Percentiles rank a stretch among this genome's conserved stretches.
These are phyloP conservation scores for Pseudois nayaur DNA, from an alignment of 2,113 vertebrate genomes.

Conservation along the genomic window DNA sequence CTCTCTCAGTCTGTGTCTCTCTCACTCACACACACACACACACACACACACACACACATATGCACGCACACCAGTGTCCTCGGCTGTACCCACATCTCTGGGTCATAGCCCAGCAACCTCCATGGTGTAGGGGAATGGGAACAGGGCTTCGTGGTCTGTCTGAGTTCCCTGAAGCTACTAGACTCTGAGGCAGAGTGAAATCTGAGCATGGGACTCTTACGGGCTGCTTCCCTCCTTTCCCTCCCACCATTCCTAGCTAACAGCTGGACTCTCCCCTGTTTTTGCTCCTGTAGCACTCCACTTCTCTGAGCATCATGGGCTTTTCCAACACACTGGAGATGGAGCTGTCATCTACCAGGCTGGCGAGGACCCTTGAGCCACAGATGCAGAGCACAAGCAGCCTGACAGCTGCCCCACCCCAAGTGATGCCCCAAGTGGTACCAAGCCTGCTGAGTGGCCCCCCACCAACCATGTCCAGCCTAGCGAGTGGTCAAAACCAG, in stretches of 20 bases:
- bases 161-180: neutral
- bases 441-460: constrained; percentile 46
- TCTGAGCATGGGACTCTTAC: neutral
- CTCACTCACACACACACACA: neutral
- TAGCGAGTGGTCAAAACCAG: constrained; percentile 36
- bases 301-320: constrained; percentile 77
- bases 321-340: constrained; percentile 79
- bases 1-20: neutral
- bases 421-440: constrained; percentile 28
- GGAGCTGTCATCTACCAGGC: constrained; percentile 78
- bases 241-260: neutral
- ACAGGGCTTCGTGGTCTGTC: neutral
- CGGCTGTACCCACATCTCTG: neutral
- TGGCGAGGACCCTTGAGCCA: constrained; percentile 56
- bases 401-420: constrained; percentile 32
- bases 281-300: constrained; percentile 61
- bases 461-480: neutral
- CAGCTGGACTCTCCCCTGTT: neutral
- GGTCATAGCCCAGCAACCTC: neutral
- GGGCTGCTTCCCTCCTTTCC: neutral
- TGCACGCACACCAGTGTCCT: neutral
- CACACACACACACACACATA: neutral
- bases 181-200: neutral
- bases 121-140: neutral
- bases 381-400: constrained; percentile 66